Conservation (phyloP, 1,140 invertebrate genomes). For the Solen grandis region DNA sequence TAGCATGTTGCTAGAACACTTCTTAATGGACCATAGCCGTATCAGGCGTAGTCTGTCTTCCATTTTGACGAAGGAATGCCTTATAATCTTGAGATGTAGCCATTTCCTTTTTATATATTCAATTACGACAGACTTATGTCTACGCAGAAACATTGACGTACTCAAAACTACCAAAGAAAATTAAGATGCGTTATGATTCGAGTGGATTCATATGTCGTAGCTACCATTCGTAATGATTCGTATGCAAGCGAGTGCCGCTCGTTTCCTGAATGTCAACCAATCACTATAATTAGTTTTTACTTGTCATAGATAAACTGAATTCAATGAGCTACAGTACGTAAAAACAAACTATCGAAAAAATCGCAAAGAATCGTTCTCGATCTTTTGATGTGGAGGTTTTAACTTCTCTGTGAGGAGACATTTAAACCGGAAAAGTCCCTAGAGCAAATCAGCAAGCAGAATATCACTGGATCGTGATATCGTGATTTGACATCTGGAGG, state of each 20-base stretch:
- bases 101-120: background rate
- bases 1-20: conserved; percentile 18
- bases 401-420: no score
- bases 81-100: background rate
- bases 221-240: conserved; percentile 16
- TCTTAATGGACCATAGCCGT: conserved; percentile 24
- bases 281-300: conserved; percentile 1
- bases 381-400: conserved; percentile 34
- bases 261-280: conserved; percentile 10
- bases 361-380: conserved; percentile 21
- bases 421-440: no score
- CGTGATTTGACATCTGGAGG: no score
- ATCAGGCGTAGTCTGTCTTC: conserved; percentile 38
- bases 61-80: conserved; percentile 24
- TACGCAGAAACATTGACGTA: conserved; percentile 2
- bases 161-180: background rate
- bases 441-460: no score
- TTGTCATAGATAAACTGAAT: background rate
- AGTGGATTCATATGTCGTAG: background rate
- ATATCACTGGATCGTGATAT: no score
- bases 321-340: background rate
- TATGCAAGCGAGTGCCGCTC: conserved; percentile 14
- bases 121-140: no score
- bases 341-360: background rate
- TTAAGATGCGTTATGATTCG: conserved; percentile 9